Evolutionary conservation across 2,113 vertebrate genomes (phyloP), one percentile per base, ranked within the genome.

Genomic region (Eulemur rufifrons): DNA sequence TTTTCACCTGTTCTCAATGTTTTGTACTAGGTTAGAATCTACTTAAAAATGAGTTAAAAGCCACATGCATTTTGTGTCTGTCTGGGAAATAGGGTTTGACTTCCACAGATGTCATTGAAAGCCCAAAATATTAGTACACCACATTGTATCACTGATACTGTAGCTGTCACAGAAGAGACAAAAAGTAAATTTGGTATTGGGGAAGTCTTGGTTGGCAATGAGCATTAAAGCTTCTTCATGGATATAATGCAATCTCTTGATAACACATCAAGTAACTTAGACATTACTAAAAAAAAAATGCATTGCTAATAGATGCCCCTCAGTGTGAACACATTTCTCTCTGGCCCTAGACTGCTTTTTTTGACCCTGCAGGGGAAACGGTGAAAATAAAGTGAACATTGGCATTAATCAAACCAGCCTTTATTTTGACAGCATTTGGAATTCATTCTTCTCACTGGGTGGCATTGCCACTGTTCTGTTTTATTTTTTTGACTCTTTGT

Each of bases 1-100:
- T 76, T 7, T 32, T 86, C 84, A 96, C 69, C 86, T 91, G 82
- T 73, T 97, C 76, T 21, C 47, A 95, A 93, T 94, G 64, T 78
- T 86, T 84, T 96, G 50, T 54, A 94, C 50, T 56, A 47, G 47
- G 66, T 91, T 81, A 82, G 37, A 27, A 91, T 97, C 63, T 74
- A 66, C 59, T 93, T 92, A 32, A 93, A 81, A 96, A 82, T 74
- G 29, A 82, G 42, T 74, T 95, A 89, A 95, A 97, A 96, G 23
- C 76, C 95, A 84, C 66, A 78, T 13, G 20, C 64, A 86, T 91
- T 84, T 96, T 96, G n/a, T 52, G 21, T 78, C 71, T 78, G 29
- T 82, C 86, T 95, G 85, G 61, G 90, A 95, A 94, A 86, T 18
- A 95, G 45, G 45, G 3, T 69, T 91, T 1, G 4, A 61, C 50